A percentile compares a stretch with the other conserved stretches of the same genome.
phyloP scores from a whole-genome alignment of 2,113 vertebrate species.

The Myotis yumanensis region DNA sequence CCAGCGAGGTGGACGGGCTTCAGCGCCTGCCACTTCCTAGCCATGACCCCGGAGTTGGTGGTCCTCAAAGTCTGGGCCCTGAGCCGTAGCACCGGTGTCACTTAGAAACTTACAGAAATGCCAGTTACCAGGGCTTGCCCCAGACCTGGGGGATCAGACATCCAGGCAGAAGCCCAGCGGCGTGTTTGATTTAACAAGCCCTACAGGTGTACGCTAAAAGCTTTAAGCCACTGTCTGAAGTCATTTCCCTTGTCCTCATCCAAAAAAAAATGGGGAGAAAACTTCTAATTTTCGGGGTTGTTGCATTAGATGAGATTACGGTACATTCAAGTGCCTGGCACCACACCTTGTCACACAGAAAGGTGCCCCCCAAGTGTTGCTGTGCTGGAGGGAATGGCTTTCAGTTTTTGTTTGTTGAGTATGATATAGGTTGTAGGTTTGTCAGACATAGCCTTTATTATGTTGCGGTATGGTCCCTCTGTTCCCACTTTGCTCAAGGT shows the following conservation, averaged over 20 bases:
- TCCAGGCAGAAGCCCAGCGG: background rate
- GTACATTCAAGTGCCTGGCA: background rate
- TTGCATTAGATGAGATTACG: background rate
- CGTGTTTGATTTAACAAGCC: background rate
- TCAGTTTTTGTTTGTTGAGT: background rate
- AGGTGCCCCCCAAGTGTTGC: rapidly evolving
- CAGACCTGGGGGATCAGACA: background rate
- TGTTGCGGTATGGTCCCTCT: background rate
- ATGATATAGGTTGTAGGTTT: background rate
- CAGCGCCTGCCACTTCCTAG: background rate
- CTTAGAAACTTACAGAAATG: background rate
- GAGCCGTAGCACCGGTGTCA: rapidly evolving
- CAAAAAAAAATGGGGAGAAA: background rate
- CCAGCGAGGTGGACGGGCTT: too few species aligned
- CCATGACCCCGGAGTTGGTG: background rate
- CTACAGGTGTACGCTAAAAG: rapidly evolving
- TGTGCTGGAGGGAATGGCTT: background rate
- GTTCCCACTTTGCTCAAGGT: background rate
- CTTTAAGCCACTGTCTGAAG: background rate
- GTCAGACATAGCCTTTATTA: background rate
- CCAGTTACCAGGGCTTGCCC: background rate
- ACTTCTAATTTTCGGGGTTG: background rate
- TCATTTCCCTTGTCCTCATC: background rate
- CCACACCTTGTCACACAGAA: background rate
- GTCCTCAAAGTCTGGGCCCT: background rate